A percentile compares a stretch with the other conserved stretches of the same genome.
phyloP scores from a whole-genome alignment of 35 echinoderm and acorn worm genomes.

The Diadema setosum region DNA sequence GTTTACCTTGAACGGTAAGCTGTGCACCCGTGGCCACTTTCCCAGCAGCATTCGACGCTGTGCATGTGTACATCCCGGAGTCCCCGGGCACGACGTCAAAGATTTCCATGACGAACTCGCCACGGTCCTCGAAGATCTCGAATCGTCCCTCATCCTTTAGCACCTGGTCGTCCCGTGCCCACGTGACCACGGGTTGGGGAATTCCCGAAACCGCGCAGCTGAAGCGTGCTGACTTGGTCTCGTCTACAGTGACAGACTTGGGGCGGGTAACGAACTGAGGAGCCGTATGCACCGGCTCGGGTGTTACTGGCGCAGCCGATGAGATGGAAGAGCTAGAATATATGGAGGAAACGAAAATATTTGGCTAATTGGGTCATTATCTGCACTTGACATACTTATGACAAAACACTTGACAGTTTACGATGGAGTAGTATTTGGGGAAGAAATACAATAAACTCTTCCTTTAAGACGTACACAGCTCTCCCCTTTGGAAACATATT shows the following conservation, averaged over 20 bases:
- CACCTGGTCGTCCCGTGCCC: conserved; percentile 61
- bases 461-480: no score
- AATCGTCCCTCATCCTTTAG: conserved; percentile 31
- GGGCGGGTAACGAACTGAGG: conserved; percentile 70
- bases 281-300: background rate
- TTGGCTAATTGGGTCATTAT: no score
- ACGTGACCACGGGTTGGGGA: conserved; percentile 58
- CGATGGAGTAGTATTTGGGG: no score
- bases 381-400: no score
- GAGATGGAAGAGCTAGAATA: background rate
- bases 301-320: conserved; percentile 19
- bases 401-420: no score
- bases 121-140: conserved; percentile 52
- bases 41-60: conserved; percentile 50
- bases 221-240: conserved; percentile 43
- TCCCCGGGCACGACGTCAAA: conserved; percentile 39
- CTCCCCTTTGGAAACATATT: no score
- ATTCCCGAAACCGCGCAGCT: conserved; percentile 64
- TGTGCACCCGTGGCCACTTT: conserved; percentile 42
- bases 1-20: conserved; percentile 62
- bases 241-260: conserved; percentile 38
- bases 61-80: conserved; percentile 73
- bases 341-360: background rate
- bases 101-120: conserved; percentile 56
- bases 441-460: no score